Evolutionary conservation across 2,797 vertebrate species (phyloP).

Genomic region (Cheirogaleus major): DNA sequence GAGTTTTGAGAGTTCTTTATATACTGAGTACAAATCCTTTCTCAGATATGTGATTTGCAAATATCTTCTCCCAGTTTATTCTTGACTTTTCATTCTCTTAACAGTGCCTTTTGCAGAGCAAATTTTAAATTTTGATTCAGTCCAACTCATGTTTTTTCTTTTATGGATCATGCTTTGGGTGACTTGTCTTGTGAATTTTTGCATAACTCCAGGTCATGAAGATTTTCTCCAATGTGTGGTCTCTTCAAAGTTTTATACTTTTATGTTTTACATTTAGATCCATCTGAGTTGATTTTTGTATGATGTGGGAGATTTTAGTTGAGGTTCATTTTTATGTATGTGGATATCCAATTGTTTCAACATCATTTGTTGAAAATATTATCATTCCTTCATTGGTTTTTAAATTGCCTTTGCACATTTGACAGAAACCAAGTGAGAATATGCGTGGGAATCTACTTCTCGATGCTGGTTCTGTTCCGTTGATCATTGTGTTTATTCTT

Average conservation of each 20-base stretch:
- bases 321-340: neutral
- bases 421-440: neutral
- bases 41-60: neutral
- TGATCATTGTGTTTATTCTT: neutral
- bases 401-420: neutral
- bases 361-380: neutral
- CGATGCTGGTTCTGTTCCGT: neutral
- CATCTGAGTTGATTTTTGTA: neutral
- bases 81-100: neutral
- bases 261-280: neutral
- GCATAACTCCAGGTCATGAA: neutral
- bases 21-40: constrained; percentile 2
- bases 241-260: neutral
- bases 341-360: neutral
- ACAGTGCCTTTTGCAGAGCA: neutral
- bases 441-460: neutral
- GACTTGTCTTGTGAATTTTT: neutral
- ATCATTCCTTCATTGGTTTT: neutral
- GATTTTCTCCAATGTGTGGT: neutral
- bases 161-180: neutral
- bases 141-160: neutral
- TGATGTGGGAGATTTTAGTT: neutral
- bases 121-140: neutral
- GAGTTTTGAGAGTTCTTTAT: neutral
- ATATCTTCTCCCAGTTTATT: neutral